A percentile compares a stretch with the other conserved stretches of the same genome.
Conservation (phyloP, 2,113 vertebrate genomes). For the Corythornis vintsioides region DNA sequence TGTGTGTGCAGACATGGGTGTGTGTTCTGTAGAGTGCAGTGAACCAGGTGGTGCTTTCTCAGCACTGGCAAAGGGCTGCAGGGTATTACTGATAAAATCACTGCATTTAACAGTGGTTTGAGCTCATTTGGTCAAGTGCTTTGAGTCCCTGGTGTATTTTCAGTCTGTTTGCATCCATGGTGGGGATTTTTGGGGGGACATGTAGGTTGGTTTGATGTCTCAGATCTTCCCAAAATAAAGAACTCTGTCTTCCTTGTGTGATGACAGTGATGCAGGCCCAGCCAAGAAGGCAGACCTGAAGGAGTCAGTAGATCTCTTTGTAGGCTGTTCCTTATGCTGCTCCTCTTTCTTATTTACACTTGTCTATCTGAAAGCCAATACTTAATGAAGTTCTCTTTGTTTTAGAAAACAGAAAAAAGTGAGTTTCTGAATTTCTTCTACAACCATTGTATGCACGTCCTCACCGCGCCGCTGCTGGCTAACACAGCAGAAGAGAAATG, state of each 20-base stretch:
- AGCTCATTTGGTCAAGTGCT: not conserved
- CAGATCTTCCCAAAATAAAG: not conserved
- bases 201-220: not conserved
- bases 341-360: not conserved
- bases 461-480: slow-evolving; percentile 95
- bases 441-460: slow-evolving; percentile 99
- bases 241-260: not conserved
- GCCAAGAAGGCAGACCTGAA: not conserved
- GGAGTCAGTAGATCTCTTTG: not conserved
- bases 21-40: not conserved
- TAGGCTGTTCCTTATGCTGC: not conserved
- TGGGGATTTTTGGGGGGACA: not conserved
- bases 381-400: slow-evolving; percentile 3
- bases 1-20: not conserved
- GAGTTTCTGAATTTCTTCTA: slow-evolving; percentile 99
- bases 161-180: not conserved
- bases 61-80: not conserved
- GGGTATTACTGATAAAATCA: not conserved
- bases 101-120: not conserved
- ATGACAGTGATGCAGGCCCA: not conserved
- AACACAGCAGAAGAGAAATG: slow-evolving; percentile 92
- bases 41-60: not conserved
- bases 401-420: slow-evolving; percentile 98
- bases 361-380: not conserved
- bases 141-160: not conserved